Base-by-base conservation (phyloP, 1,140 invertebrate species). In the Thaumetopoea pityocampa region DNA sequence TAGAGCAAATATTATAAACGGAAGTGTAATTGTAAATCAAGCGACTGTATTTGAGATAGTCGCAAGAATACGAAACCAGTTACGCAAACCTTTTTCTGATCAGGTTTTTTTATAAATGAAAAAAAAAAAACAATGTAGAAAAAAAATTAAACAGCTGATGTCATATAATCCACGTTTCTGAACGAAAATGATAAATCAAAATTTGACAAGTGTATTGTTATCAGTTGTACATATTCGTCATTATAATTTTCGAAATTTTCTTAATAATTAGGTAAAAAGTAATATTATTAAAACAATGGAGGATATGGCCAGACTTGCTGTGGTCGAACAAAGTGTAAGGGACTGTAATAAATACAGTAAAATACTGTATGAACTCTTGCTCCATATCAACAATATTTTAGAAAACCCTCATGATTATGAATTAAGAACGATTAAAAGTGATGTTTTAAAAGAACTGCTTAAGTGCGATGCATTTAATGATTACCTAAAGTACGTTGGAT, bases 401-500 rank as follows among this genome's bases (percentile, higher is more conserved):
- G 67, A 73, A 22, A 67, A 70, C 54, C 78, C 74, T 18, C 58
- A 73, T 14, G 68, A 77, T 40, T 50, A 53, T 8, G 58, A 73
- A 5, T 24, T 52, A 10, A 62, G 78, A 30, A 64, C 33, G 11
- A 51, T 71, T 14, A 58, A 54, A 27, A 67, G 48, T 35, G 52
- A 65, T 18, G 15, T 57, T 14, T 29, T 79, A 1, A 57, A 64
- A 51, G 56, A 64, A 10, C 28, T 46, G 22, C 10, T 58, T 7
- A 45, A 57, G 19, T 58, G 35, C 27, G 45, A 69, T 10, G 51
- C 53, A 8, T 73, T 82, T 26, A 32, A 32, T 35, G 71, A 68
- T 4, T 82, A 82, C 18, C 43, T 82, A 5, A 67, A 65, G 55
- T 82, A 79, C 17, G 46, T 82, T n/a, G 78, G 78, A 11, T 82